These are phyloP conservation scores for Actenoides lindsayi DNA, from an alignment of 2,113 vertebrate genomes.

Conservation along the genomic window DNA sequence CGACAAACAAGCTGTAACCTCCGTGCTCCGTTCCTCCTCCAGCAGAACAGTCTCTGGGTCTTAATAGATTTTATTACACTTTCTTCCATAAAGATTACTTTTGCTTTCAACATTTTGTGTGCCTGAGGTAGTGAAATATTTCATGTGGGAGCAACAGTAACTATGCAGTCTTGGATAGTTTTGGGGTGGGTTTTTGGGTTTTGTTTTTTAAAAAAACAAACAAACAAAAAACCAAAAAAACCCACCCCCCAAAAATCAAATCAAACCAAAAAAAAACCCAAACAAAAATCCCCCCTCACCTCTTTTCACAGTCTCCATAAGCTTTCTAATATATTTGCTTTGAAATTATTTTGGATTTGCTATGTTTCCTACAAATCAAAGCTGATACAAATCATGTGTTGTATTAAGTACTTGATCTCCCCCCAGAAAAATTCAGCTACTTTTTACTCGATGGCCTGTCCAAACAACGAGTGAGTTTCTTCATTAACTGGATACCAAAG, in stretches of 20 bases:
- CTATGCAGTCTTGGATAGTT: not conserved
- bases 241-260: no score
- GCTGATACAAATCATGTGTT: not conserved
- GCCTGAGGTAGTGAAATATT: not conserved
- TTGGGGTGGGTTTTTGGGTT: no score
- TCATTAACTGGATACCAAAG: slow-evolving; percentile 14
- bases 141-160: not conserved
- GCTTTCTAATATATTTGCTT: slow-evolving; percentile 14
- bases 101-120: not conserved
- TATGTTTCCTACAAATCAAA: not conserved
- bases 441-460: not conserved
- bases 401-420: not conserved
- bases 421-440: not conserved
- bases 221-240: not conserved
- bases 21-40: not conserved
- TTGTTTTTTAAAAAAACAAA: not conserved
- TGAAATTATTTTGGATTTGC: not conserved
- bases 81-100: not conserved
- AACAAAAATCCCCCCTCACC: not conserved
- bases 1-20: not conserved
- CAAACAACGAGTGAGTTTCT: slow-evolving; percentile 10
- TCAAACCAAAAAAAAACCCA: no score
- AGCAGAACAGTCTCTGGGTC: not conserved
- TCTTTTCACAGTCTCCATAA: not conserved
- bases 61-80: not conserved